Evolutionary conservation across 2,888 invertebrate species (phyloP).

Genomic region (Leptogaster cylindrica): DNA sequence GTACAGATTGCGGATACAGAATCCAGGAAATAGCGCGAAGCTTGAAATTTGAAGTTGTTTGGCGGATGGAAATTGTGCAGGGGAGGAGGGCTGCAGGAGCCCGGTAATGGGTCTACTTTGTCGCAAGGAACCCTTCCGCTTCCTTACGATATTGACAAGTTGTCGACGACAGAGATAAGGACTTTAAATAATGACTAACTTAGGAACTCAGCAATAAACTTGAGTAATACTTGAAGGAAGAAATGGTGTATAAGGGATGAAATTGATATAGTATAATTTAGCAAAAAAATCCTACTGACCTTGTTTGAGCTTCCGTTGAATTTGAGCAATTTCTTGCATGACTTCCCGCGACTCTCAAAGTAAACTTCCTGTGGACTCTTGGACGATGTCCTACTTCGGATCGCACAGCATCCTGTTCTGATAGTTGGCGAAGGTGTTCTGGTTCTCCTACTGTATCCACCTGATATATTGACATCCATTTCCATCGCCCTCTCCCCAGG

Average conservation of each 20-base stretch:
- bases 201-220: not conserved
- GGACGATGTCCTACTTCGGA: conserved; percentile 50
- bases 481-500: conserved; percentile 52
- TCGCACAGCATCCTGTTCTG: conserved; percentile 50
- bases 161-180: conserved; percentile 1
- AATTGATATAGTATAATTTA: not conserved
- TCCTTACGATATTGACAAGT: conserved; percentile 26
- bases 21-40: conserved; percentile 1
- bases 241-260: not conserved
- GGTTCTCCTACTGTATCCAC: conserved; percentile 55
- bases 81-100: not conserved
- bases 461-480: conserved; percentile 60
- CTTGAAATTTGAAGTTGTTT: not conserved
- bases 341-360: conserved; percentile 80
- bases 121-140: not conserved
- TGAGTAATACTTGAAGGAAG: not conserved
- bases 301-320: conserved; percentile 84
- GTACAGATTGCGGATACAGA: conserved; percentile 25
- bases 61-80: not conserved
- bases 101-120: not conserved
- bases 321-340: conserved; percentile 79
- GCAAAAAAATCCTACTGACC: conserved; percentile 62
- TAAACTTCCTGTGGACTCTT: conserved; percentile 69
- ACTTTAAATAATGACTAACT: conserved; percentile 23
- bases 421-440: conserved; percentile 57